Conservation (phyloP, 2,797 vertebrate genomes). For the Lepus townsendii region DNA sequence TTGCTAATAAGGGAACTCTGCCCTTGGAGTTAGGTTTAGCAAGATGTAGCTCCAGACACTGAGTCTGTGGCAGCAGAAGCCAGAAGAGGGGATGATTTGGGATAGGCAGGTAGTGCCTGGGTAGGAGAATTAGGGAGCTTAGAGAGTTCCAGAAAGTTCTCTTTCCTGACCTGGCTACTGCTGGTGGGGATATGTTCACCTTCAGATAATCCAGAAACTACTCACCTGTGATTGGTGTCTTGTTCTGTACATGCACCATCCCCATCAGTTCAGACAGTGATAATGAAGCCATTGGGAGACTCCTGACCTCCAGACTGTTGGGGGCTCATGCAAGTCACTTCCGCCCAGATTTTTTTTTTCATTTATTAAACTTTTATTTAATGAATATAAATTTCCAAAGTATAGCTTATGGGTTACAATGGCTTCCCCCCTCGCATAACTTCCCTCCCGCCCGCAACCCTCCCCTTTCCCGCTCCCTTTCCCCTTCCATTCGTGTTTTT, state of each 20-base stretch:
- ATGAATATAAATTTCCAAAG: no score
- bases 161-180: not conserved
- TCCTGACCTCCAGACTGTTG: not conserved
- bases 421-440: no score
- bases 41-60: not conserved
- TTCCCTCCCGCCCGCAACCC: no score
- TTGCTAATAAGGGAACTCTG: not conserved
- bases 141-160: not conserved
- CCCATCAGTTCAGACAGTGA: not conserved
- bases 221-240: not conserved
- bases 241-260: not conserved
- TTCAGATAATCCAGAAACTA: not conserved
- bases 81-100: not conserved
- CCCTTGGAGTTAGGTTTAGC: not conserved
- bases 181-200: not conserved
- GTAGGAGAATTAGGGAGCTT: not conserved
- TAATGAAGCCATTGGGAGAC: not conserved
- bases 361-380: no score
- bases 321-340: not conserved
- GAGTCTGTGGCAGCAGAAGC: not conserved
- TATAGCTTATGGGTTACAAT: no score
- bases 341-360: not conserved
- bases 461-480: no score
- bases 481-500: no score
- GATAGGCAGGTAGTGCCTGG: accelerated